A percentile compares a stretch with the other conserved stretches of the same genome.
phyloP scores from a whole-genome alignment of 2,888 invertebrate genomes.

The Dorcus parallelipipedus region DNA sequence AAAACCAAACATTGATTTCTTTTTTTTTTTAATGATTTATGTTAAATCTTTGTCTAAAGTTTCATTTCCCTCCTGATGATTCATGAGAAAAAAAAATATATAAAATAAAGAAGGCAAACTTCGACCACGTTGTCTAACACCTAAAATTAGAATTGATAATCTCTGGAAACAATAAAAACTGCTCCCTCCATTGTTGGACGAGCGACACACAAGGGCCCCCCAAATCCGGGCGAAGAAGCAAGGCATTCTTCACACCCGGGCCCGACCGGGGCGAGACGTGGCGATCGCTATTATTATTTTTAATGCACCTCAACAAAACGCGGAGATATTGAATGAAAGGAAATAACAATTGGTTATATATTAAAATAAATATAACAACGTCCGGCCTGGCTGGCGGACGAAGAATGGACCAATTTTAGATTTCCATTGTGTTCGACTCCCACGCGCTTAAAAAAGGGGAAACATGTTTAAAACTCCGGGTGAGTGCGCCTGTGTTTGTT shows the following conservation, averaged over 20 bases:
- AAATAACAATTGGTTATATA: conserved; percentile 23
- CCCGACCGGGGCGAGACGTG: too few species aligned
- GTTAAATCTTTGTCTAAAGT: too few species aligned
- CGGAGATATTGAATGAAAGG: conserved; percentile 2
- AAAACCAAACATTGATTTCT: too few species aligned
- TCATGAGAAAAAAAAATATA: too few species aligned
- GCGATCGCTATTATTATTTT: background rate
- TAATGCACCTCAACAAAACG: conserved; percentile 1
- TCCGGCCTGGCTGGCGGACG: conserved; percentile 9
- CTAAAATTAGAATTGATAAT: background rate
- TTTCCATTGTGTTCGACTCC: conserved; percentile 17
- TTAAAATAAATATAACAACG: conserved; percentile 23
- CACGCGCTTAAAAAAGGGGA: conserved; percentile 8
- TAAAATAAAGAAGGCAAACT: too few species aligned
- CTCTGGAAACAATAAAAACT: background rate
- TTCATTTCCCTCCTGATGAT: too few species aligned
- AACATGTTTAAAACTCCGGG: background rate
- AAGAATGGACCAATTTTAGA: conserved; percentile 20
- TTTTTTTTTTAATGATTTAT: too few species aligned
- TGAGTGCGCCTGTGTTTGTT: background rate
- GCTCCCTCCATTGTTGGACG: background rate
- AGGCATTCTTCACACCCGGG: too few species aligned
- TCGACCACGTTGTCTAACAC: too few species aligned
- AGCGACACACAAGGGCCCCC: background rate
- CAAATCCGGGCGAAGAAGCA: too few species aligned